These are phyloP conservation scores for Ambastaia sidthimunki DNA, from an alignment of 2,797 vertebrate genomes.

Conservation along the genomic window DNA sequence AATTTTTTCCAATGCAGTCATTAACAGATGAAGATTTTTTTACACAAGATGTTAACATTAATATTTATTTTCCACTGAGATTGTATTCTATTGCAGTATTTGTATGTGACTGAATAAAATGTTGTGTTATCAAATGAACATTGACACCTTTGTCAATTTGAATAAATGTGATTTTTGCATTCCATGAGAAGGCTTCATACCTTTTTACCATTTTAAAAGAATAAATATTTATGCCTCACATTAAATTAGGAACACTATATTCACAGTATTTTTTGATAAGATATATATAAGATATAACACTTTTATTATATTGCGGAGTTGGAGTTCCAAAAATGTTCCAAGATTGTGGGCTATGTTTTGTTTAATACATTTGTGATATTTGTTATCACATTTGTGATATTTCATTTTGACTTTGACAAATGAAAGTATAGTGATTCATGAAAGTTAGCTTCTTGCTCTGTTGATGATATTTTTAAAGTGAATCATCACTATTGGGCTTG, in stretches of 20 bases:
- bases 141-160: background rate
- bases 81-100: conserved; percentile 11
- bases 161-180: conserved; percentile 49
- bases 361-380: background rate
- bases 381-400: no score
- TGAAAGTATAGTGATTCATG: no score
- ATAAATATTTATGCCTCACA: background rate
- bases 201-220: no score
- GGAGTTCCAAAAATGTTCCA: conserved; percentile 19
- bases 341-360: conserved; percentile 12
- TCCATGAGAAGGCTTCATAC: background rate
- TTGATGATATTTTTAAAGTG: background rate
- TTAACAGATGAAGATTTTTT: conserved; percentile 6
- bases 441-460: no score
- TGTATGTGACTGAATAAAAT: background rate
- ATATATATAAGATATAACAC: no score
- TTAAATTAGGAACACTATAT: conserved; percentile 2
- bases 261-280: background rate
- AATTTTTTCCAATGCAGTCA: conserved; percentile 2
- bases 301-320: no score
- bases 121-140: conserved; percentile 9
- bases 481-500: background rate
- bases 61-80: conserved; percentile 43
- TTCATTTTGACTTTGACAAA: no score
- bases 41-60: conserved; percentile 1